Evolutionary conservation across 2,113 vertebrate species (phyloP), one percentile per base, ranked within the genome.

Genomic region (Sylvilagus bachmani): DNA sequence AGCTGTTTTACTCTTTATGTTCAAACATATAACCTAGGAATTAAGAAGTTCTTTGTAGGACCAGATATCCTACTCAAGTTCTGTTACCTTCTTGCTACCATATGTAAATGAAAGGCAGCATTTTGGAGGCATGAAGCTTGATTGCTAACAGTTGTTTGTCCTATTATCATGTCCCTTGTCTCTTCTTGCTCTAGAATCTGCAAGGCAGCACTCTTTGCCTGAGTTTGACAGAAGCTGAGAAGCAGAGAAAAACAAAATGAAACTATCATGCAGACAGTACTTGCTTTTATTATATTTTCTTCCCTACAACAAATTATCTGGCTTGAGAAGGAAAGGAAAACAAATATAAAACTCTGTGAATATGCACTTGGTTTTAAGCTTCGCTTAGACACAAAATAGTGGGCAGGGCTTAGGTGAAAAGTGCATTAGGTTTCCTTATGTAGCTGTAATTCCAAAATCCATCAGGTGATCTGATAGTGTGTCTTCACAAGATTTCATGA

Each of bases 251-350:
- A 97, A 96, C 61, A 11, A 97, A 93, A 92, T 97, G 88, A 96
- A 97, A 97, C 95, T 86, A 92, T 66, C 77, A 92, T 78, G 96
- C 86, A 95, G 93, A 97, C 74, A 96, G 87, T 91, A 85, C 92
- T 98, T 96, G 66, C 29, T 67, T 91, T 96, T 66, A 94, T 90
- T 97, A 4, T 94, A 93, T 96, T 98, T 96, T 97, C 95, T 97
- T 97, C 97, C 97, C 96, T 96, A 96, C 96, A 97, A 96, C 83
- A 98, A 98, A 98, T 98, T 97, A 89, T 97, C 93, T 98, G 96
- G 91, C 95, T 95, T 94, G 64, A 94, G 82, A 97, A 91, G 86
- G 80, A 93, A 94, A 96, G 96, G 62, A 92, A 96, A 88, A 33
- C 36, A 93, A 96, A 96, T 55, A 71, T 96, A 97, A 71, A 6